phyloP scores from a whole-genome alignment of 2,113 vertebrate genomes.

The Suncus etruscus region DNA sequence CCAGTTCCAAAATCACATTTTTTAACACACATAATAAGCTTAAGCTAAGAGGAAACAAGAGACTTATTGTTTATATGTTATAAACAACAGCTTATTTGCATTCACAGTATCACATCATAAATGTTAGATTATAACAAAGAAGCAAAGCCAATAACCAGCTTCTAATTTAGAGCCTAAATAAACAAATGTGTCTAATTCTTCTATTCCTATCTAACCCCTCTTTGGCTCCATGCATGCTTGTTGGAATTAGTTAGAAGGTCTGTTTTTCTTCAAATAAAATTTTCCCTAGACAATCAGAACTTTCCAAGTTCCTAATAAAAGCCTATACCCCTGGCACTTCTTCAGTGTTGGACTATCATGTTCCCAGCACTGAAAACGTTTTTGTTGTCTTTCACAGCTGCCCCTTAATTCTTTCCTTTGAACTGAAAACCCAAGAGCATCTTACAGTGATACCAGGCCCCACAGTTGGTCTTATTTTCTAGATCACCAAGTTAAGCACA shows the following conservation, averaged over 20 bases:
- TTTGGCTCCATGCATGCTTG: neutral
- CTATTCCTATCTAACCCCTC: constrained; percentile 4
- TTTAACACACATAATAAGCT: neutral
- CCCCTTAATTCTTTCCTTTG: constrained; percentile 32
- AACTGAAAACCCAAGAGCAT: constrained; percentile 11
- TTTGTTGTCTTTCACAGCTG: neutral
- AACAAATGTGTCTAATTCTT: constrained; percentile 3
- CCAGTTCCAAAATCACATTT: too few relatives aligned
- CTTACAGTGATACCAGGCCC: neutral
- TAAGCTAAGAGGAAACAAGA: constrained; percentile 40
- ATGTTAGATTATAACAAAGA: neutral
- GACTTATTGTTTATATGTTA: constrained; percentile 21
- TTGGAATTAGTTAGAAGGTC: neutral
- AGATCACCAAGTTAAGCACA: neutral
- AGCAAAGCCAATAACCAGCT: constrained; percentile 35
- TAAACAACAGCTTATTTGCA: constrained; percentile 29
- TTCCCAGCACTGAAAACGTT: neutral
- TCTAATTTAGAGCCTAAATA: constrained; percentile 43
- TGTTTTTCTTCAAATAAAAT: constrained; percentile 57
- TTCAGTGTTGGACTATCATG: neutral
- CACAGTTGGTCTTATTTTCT: constrained; percentile 7
- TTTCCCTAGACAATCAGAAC: constrained; percentile 21
- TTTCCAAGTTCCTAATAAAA: constrained; percentile 52
- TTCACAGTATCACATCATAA: constrained; percentile 32
- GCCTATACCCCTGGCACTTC: neutral